Percentiles rank a stretch among this genome's conserved stretches.
Evolutionary conservation across 2,888 invertebrate species (phyloP).

Genomic region (Vesta saturnalis): DNA sequence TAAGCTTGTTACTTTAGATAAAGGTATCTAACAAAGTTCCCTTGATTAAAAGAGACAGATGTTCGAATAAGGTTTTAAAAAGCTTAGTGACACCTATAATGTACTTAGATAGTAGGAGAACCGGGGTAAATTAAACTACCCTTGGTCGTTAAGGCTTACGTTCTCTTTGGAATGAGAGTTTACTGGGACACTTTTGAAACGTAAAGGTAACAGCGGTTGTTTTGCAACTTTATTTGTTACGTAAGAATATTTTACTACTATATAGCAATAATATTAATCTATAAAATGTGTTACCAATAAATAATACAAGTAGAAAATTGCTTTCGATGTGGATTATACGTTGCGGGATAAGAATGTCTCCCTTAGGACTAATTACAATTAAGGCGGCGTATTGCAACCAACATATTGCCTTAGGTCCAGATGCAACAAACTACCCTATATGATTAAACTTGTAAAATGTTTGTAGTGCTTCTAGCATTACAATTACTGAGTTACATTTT

Average conservation of each 20-base stretch:
- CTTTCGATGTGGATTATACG: neutral
- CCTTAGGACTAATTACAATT: neutral
- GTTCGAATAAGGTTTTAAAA: conserved; percentile 50
- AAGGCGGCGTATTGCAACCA: conserved; percentile 1
- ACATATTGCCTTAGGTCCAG: neutral
- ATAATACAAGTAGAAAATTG: neutral
- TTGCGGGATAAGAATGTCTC: neutral
- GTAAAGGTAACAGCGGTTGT: neutral
- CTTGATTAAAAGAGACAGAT: conserved; percentile 49
- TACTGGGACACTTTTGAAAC: neutral
- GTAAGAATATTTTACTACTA: too few species aligned
- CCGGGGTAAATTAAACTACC: conserved; percentile 46
- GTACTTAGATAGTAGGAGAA: conserved; percentile 43
- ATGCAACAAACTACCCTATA: neutral
- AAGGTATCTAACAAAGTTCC: conserved; percentile 47
- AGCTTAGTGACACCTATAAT: conserved; percentile 48
- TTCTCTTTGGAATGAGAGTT: conserved; percentile 3
- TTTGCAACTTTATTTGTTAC: too few species aligned
- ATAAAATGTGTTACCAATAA: neutral
- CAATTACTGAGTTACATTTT: too few species aligned
- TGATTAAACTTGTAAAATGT: conserved; percentile 1
- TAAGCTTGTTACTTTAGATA: conserved; percentile 46
- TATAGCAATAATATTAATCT: neutral
- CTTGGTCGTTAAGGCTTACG: conserved; percentile 38
- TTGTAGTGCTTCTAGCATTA: too few species aligned